Evolutionary conservation across 2,113 vertebrate species (phyloP).

Genomic region (Clarias macrocephalus): DNA sequence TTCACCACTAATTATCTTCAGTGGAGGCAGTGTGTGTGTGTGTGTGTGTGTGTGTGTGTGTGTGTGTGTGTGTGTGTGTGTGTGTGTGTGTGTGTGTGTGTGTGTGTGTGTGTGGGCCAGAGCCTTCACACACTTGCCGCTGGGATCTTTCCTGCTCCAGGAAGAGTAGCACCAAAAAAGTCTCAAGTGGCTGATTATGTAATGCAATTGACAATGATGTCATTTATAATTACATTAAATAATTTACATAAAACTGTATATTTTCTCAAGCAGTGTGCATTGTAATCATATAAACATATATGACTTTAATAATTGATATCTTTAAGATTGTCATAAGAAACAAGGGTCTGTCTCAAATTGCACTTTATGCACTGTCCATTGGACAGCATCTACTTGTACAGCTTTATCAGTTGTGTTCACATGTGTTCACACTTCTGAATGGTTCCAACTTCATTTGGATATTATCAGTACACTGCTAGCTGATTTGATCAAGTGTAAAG

Average conservation of each 20-base stretch:
- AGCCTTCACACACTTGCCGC: conserved; percentile 7
- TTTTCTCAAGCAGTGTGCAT: background rate
- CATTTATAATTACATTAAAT: background rate
- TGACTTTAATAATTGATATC: background rate
- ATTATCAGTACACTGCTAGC: background rate
- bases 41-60: background rate
- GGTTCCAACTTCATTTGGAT: background rate
- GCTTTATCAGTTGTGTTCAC: background rate
- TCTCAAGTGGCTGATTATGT: conserved; percentile 21
- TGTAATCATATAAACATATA: background rate
- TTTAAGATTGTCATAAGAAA: background rate
- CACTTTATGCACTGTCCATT: background rate
- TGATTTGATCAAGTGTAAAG: background rate
- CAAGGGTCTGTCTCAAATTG: background rate
- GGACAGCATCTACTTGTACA: background rate
- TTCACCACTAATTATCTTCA: conserved; percentile 35
- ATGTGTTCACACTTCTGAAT: background rate
- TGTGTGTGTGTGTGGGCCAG: background rate
- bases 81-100: conserved; percentile 1
- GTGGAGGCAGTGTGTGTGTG: background rate
- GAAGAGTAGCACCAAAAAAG: background rate
- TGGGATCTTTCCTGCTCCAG: conserved; percentile 29
- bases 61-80: background rate
- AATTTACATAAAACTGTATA: conserved; percentile 6
- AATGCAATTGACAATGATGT: background rate